A percentile compares a stretch with the other conserved stretches of the same genome.
phyloP scores from a whole-genome alignment of 1,140 invertebrate genomes.

The Babylonia areolata region DNA sequence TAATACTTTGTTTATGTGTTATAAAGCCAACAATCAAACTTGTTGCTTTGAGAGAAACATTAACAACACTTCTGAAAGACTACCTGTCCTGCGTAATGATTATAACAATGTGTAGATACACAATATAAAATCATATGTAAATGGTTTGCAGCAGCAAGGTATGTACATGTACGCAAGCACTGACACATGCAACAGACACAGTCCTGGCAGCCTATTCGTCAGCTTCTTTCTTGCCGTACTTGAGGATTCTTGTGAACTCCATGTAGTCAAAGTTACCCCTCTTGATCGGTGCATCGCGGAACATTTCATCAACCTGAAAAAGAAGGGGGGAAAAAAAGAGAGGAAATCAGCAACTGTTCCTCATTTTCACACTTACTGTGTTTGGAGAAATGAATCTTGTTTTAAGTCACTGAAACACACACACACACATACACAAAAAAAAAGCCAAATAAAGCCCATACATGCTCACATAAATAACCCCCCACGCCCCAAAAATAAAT shows the following conservation, averaged over 20 bases:
- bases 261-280: constrained; percentile 97
- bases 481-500: no score
- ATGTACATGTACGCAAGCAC: not conserved
- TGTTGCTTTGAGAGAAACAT: not conserved
- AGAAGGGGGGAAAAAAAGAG: constrained; percentile 17
- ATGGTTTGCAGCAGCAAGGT: not conserved
- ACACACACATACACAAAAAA: no score
- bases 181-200: not conserved
- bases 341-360: not conserved
- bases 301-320: constrained; percentile 96
- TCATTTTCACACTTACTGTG: no score
- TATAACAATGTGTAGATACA: not conserved
- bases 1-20: not conserved
- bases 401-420: no score
- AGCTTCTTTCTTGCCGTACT: constrained; percentile 76
- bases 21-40: not conserved
- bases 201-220: constrained; percentile 30
- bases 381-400: no score
- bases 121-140: not conserved
- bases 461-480: no score
- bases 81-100: constrained; percentile 11
- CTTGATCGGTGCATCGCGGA: constrained; percentile 98
- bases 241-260: constrained; percentile 89
- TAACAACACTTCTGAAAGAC: not conserved
- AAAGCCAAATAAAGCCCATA: no score